Evolutionary conservation across 2,888 invertebrate genomes (phyloP), one percentile per base, ranked within the genome.

Genomic region (Drosophila anomelani): DNA sequence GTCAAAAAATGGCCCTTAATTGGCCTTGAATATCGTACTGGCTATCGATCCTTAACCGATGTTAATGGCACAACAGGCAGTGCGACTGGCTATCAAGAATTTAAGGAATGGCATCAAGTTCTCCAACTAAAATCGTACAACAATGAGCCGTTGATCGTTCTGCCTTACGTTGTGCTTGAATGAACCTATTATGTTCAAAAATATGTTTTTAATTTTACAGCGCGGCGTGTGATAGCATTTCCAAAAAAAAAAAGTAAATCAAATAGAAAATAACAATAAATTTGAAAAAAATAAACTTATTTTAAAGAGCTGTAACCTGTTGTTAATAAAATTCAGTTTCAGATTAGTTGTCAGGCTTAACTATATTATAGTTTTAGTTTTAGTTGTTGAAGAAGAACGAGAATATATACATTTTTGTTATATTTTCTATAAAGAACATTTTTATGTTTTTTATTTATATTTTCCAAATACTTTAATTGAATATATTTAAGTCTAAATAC

Each of bases 161-260:
- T 98, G 95, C 98, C 98, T 94, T 99, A 99, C 94, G 98, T 98
- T 93, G 96, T 98, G 93, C 96, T 98, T 93, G 98, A 98, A 95
- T 98, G 94, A 93, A 71, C 51, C 32, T 49, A 20, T 34, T 20
- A 34, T 51, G 34, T 51, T 51, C 20, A 51, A 49, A 4, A 20
- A 20, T 20, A 36, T 20, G 5, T 15, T 51, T 39, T 46, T 46
- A 29, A 56, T 55, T 26, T 46, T 49, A 38, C 32, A 20, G 36
- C 20, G 26, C 47, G 41, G 32, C 49, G 44, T 54, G 29, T 56
- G 51, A 62, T 56, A 58, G 32, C 44, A 64, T 39, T 47, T 47
- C 57, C 55, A 49, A 49, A 49, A 12, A 43, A 23, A 32, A 17
- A 43, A 32, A 12, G 15, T 13, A 36, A 38, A 38, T 29, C 8